phyloP scores from a whole-genome alignment of 2,888 invertebrate genomes.

The Athripsodes cinereus region DNA sequence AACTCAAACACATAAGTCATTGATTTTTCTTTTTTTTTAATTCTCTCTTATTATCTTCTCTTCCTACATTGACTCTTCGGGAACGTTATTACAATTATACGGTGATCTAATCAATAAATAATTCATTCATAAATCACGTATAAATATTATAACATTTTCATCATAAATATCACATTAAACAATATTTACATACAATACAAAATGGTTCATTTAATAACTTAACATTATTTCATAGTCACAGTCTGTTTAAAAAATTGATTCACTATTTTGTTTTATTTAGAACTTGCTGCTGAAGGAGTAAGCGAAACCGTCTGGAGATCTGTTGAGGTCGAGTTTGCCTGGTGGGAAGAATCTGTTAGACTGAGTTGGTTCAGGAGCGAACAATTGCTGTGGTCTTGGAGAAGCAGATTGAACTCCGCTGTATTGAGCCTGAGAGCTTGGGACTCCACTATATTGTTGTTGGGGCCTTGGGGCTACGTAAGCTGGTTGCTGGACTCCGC shows the following conservation, averaged over 20 bases:
- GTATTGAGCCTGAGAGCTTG: constrained; percentile 35
- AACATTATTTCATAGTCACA: constrained; percentile 19
- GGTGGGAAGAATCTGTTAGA: constrained; percentile 74
- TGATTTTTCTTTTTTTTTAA: too few species aligned
- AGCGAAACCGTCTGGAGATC: constrained; percentile 83
- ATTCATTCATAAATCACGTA: too few species aligned
- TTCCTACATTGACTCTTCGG: too few species aligned
- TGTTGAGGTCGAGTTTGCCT: constrained; percentile 77
- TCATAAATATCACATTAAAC: too few species aligned
- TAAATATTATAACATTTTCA: too few species aligned
- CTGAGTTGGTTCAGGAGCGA: constrained; percentile 57
- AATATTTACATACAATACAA: constrained; percentile 9
- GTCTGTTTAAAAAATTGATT: constrained; percentile 9
- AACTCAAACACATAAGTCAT: too few species aligned
- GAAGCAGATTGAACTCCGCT: constrained; percentile 30
- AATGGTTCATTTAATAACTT: constrained; percentile 18
- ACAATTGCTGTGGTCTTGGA: constrained; percentile 45
- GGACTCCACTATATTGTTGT: constrained; percentile 27
- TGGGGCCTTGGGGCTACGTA: constrained; percentile 10
- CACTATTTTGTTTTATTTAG: constrained; percentile 11
- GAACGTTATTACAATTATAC: too few species aligned
- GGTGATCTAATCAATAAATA: too few species aligned
- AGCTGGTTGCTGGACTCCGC: constrained; percentile 31
- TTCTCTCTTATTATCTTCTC: too few species aligned
- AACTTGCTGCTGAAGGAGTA: constrained; percentile 66